Evolutionary conservation across 2,113 vertebrate genomes (phyloP), one percentile per base, ranked within the genome.

Genomic region (Phaethornis superciliosus): DNA sequence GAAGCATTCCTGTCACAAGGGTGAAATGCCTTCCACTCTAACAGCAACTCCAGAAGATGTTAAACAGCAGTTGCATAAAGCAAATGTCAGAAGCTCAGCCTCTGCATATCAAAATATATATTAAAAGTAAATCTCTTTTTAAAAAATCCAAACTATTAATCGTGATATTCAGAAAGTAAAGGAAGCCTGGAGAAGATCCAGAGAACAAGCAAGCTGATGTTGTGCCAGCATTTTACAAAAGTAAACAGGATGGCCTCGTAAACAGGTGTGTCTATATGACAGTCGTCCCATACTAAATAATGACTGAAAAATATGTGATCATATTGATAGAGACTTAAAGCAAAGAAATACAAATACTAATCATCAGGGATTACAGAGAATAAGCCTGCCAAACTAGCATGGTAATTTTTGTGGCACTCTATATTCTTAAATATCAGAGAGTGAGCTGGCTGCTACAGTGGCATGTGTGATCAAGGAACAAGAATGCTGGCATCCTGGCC

Each of bases 181-280:
- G 49, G 62, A 68, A 64, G 55, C n/a, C 64, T 68, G 56, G 64
- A 85, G 68, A 95, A 86, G 69, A n/a, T 91, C 76, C 76, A 79
- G 56, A 78, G 27, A 63, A 54, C n/a, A 82, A 91, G 37, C 62
- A 74, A 63, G 49, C 35, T 86, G 60, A 68, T 94, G 49, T 64
- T 86, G 24, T 75, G 47, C 76, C 79, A 91, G 52, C 37, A 75
- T 92, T 83, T 90, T 10, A 59, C 74, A 84, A 80, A 74, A 81
- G 79, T 95, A 96, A 95, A 97, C 85, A 94, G 95, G 93, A 81
- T 94, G 89, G 55, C 68, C 64, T 88, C 81, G 88, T 94, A 95
- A 95, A 95, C 87, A 96, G 93, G 91, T 88, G 91, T 95, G 85
- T 83, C 88, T 75, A 14, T 78, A 75, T 0, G 0, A 81, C 21